phyloP scores from a whole-genome alignment of 2,797 vertebrate species.

The Intellagama lesueurii region DNA sequence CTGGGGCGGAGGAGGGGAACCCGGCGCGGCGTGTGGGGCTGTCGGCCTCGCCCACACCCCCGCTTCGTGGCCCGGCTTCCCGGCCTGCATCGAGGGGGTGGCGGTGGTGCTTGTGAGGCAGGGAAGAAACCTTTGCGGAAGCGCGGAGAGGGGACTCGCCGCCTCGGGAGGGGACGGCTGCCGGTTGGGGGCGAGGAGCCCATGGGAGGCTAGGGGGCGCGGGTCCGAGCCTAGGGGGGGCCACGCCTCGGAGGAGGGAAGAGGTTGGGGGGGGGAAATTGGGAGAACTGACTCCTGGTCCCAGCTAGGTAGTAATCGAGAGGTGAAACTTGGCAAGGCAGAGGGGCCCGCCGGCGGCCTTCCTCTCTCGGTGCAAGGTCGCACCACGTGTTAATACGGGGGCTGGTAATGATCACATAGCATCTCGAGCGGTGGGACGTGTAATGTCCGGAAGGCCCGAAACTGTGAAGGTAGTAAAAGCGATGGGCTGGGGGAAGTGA shows the following conservation, averaged over 20 bases:
- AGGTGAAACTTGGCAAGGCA: not conserved
- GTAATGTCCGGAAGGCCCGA: not conserved
- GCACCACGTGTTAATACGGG: no score
- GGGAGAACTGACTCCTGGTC: not conserved
- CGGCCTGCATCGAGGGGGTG: no score
- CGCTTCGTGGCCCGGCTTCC: not conserved
- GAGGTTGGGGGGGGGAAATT: rapidly evolving
- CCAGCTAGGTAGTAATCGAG: not conserved
- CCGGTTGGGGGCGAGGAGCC: not conserved
- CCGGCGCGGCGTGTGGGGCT: no score
- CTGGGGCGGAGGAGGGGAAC: no score
- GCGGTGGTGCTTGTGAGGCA: not conserved
- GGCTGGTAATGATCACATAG: not conserved
- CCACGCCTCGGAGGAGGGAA: no score
- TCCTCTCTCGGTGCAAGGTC: no score
- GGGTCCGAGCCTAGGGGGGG: no score
- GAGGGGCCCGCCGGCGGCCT: not conserved
- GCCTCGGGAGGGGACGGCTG: no score
- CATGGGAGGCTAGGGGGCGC: no score
- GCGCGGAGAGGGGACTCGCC: no score
- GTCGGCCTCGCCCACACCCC: no score
- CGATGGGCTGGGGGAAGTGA: no score
- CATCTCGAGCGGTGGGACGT: not conserved
- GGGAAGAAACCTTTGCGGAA: not conserved
- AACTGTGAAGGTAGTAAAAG: not conserved